phyloP scores from a whole-genome alignment of 2,888 invertebrate species.

The Spodoptera picta region DNA sequence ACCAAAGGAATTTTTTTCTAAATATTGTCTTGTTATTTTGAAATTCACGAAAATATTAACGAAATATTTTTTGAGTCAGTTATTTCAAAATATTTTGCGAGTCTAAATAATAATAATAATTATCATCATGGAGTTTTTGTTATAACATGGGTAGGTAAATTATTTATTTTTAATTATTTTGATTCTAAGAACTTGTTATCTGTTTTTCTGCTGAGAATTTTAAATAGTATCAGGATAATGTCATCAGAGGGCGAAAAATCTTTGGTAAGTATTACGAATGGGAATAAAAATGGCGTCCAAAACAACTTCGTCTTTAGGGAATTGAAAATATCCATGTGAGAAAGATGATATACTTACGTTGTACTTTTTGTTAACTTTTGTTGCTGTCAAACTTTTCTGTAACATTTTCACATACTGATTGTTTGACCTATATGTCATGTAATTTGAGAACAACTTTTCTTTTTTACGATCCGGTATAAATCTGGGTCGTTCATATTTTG shows the following conservation, averaged over 20 bases:
- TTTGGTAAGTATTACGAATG: slow-evolving; percentile 7
- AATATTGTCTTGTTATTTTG: too few relatives aligned
- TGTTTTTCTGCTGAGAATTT: slow-evolving; percentile 9
- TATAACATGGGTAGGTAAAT: too few relatives aligned
- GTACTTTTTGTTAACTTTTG: slow-evolving; percentile 5
- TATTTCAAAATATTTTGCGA: too few relatives aligned
- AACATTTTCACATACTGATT: slow-evolving; percentile 8
- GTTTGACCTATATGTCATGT: slow-evolving; percentile 6
- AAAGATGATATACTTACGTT: slow-evolving; percentile 41
- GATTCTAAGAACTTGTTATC: too few relatives aligned
- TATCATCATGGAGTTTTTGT: too few relatives aligned
- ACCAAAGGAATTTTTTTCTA: too few relatives aligned
- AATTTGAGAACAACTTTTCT: not conserved
- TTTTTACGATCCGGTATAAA: too few relatives aligned
- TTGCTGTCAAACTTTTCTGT: slow-evolving; percentile 9
- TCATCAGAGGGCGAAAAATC: slow-evolving; percentile 21
- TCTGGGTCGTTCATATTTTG: too few relatives aligned
- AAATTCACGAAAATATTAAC: too few relatives aligned
- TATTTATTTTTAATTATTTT: too few relatives aligned
- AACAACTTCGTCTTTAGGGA: slow-evolving; percentile 25
- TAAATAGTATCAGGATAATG: slow-evolving; percentile 18
- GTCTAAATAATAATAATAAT: too few relatives aligned
- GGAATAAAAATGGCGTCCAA: slow-evolving; percentile 18
- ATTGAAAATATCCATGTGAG: slow-evolving; percentile 30
- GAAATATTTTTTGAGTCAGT: too few relatives aligned